Evolutionary conservation across 2,888 invertebrate genomes (phyloP).

Genomic region (Andricus curvator): DNA sequence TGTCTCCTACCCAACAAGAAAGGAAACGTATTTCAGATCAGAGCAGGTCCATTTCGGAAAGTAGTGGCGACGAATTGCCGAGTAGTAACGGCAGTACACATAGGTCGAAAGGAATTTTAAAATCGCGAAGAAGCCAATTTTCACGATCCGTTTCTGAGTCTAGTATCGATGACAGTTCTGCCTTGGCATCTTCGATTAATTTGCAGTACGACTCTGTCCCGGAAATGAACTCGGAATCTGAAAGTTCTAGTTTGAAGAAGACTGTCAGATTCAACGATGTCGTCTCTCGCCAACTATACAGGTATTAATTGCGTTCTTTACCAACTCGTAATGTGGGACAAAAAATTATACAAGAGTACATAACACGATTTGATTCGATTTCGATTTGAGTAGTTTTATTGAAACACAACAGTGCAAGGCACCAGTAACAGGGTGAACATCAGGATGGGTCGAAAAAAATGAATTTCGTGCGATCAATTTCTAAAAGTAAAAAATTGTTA

Average conservation of each 20-base stretch:
- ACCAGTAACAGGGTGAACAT: too few species aligned
- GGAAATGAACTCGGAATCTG: slow-evolving; percentile 83
- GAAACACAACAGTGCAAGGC: too few species aligned
- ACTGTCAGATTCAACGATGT: slow-evolving; percentile 93
- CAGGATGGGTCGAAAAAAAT: too few species aligned
- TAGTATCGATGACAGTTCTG: slow-evolving; percentile 80
- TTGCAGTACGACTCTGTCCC: slow-evolving; percentile 85
- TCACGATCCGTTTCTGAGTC: slow-evolving; percentile 86
- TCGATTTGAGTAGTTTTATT: too few species aligned
- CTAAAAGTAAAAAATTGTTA: too few species aligned
- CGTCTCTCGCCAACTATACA: slow-evolving; percentile 89
- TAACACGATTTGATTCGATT: too few species aligned
- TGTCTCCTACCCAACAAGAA: slow-evolving; percentile 55
- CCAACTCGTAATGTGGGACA: too few species aligned
- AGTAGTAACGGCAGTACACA: slow-evolving; percentile 78
- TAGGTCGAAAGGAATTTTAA: slow-evolving; percentile 84
- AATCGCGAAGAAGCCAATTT: slow-evolving; percentile 78
- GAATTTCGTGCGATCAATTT: too few species aligned
- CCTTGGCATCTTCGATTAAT: slow-evolving; percentile 83
- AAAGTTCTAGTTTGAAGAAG: slow-evolving; percentile 87
- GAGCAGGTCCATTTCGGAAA: slow-evolving; percentile 81
- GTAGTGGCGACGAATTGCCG: slow-evolving; percentile 81
- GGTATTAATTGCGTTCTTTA: slow-evolving; percentile 79
- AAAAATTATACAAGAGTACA: too few species aligned
- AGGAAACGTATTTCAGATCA: slow-evolving; percentile 60